These are phyloP conservation scores for Peucedramus taeniatus DNA, from an alignment of 2,113 vertebrate genomes.

Conservation along the genomic window DNA sequence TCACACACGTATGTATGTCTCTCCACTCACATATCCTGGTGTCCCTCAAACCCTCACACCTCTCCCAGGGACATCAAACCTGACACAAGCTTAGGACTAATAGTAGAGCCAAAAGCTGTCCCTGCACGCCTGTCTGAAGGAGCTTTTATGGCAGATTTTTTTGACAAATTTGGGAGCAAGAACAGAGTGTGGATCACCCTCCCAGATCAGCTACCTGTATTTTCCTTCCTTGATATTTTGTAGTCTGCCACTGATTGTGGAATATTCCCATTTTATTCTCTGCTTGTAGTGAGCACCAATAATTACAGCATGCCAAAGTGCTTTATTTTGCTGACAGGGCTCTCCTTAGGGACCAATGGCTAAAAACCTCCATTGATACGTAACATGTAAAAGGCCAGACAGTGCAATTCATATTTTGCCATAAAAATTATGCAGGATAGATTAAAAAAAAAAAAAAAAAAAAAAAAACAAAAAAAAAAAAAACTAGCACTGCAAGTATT, in stretches of 20 bases:
- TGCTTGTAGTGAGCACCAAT: background rate
- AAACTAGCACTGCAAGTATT: background rate
- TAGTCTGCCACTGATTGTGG: background rate
- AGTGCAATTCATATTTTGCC: background rate
- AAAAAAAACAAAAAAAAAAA: too few species aligned
- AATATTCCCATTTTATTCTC: background rate
- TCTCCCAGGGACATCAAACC: background rate
- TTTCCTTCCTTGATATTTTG: background rate
- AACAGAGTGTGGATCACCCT: background rate
- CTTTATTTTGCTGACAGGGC: background rate
- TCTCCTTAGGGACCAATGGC: background rate
- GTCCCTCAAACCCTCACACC: background rate
- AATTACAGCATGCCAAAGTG: background rate
- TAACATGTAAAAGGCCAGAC: background rate
- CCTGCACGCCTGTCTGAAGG: background rate
- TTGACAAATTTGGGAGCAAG: background rate
- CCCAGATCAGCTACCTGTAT: background rate
- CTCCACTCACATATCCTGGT: background rate
- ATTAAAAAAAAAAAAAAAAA: background rate
- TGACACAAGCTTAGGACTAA: background rate
- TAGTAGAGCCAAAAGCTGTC: background rate
- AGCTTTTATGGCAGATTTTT: background rate
- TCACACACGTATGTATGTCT: rapidly evolving
- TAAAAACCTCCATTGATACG: background rate
- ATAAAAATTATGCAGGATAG: background rate